Conservation (phyloP, 2,113 vertebrate genomes). For the Tauraco erythrolophus region DNA sequence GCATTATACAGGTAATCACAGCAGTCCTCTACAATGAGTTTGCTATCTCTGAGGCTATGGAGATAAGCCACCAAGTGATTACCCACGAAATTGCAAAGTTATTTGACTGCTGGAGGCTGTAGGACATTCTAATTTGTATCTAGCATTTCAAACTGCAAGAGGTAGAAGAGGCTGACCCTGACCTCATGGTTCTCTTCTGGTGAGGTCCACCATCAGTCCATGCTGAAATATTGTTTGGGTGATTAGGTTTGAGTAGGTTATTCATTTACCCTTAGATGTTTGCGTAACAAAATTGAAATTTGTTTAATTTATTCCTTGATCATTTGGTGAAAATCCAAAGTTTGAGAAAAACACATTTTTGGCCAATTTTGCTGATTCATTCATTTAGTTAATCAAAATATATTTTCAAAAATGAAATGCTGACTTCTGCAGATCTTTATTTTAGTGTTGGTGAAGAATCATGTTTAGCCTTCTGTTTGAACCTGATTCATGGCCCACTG, state of each 20-base stretch:
- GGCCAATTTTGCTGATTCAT: not conserved
- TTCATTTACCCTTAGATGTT: not conserved
- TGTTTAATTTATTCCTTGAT: not conserved
- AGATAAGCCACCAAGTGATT: not conserved
- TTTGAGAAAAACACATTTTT: not conserved
- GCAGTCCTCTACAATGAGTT: not conserved
- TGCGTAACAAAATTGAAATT: not conserved
- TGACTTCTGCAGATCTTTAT: conserved; percentile 40
- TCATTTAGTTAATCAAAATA: conserved; percentile 15
- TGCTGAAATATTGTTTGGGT: not conserved
- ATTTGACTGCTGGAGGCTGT: not conserved
- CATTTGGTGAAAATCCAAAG: not conserved
- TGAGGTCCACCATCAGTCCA: not conserved
- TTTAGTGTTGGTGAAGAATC: not conserved
- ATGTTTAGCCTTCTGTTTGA: not conserved
- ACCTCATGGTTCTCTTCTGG: not conserved
- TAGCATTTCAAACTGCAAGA: not conserved
- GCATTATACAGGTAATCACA: not conserved
- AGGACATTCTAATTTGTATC: not conserved
- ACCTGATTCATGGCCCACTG: conserved; percentile 18
- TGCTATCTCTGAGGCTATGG: not conserved
- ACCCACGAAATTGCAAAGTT: not conserved
- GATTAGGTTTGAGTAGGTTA: not conserved
- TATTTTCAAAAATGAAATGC: not conserved
- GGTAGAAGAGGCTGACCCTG: not conserved